Conservation (phyloP, 2,888 invertebrate genomes). For the Branchipolynoe longqiensis region DNA sequence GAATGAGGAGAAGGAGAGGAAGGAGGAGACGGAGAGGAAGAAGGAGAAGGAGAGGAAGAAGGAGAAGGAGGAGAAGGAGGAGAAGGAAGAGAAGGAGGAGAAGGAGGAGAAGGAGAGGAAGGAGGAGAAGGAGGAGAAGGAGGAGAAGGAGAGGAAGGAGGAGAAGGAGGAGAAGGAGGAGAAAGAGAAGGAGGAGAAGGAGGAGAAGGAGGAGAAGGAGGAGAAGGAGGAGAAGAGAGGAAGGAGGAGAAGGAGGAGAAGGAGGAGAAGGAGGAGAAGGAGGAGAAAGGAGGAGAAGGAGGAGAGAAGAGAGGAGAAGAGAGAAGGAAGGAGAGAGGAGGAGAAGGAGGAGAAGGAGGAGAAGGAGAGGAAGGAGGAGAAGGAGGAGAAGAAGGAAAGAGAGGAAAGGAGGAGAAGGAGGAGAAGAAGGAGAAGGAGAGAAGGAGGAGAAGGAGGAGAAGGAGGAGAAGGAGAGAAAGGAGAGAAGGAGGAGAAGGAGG, state of each 20-base stretch:
- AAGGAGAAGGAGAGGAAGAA: neutral
- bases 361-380: too few relatives aligned
- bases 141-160: neutral
- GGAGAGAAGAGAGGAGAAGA: constrained; percentile 53
- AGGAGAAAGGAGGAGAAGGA: constrained; percentile 53
- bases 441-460: too few relatives aligned
- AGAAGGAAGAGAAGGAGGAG: neutral
- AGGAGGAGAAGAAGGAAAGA: too few relatives aligned
- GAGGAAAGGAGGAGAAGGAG: too few relatives aligned
- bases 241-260: neutral
- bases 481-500: too few relatives aligned
- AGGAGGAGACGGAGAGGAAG: too few relatives aligned
- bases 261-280: constrained; percentile 56
- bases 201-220: constrained; percentile 82
- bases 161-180: constrained; percentile 68
- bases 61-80: neutral
- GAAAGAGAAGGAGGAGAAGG: constrained; percentile 65
- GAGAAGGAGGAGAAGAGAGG: constrained; percentile 55
- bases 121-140: neutral
- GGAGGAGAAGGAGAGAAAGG: too few relatives aligned
- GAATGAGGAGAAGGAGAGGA: too few relatives aligned
- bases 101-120: constrained; percentile 18
- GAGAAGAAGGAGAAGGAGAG: too few relatives aligned
- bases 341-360: too few relatives aligned
- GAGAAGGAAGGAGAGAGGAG: too few relatives aligned